Conservation (phyloP, 2,797 vertebrate genomes). For the Pseudochirops cupreus region DNA sequence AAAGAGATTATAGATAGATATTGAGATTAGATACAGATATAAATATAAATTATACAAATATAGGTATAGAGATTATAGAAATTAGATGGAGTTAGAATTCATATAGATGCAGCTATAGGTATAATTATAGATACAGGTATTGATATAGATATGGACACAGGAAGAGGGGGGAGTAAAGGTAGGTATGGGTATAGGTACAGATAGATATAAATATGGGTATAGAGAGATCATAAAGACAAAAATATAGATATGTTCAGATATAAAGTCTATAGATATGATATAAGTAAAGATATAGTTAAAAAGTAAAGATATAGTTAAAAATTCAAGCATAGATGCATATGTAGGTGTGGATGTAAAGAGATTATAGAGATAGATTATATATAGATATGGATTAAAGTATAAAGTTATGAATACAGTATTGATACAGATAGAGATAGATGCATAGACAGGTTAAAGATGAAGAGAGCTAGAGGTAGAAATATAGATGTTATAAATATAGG, state of each 20-base stretch:
- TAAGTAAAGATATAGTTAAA: not conserved
- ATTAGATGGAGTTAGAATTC: not conserved
- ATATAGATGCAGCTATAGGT: not conserved
- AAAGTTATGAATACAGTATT: not conserved
- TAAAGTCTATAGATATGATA: not conserved
- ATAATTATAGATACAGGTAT: not conserved
- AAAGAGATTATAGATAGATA: not conserved
- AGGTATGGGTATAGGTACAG: not conserved
- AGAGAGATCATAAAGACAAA: not conserved
- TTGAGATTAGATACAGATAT: not conserved
- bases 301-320: not conserved
- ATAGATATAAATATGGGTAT: not conserved
- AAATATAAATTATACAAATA: not conserved
- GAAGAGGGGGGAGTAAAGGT: no score
- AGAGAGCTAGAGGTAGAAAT: not conserved
- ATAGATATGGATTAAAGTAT: no score
- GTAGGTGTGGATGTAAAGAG: not conserved
- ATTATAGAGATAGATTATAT: not conserved
- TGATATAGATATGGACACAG: not conserved
- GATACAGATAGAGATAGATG: not conserved
- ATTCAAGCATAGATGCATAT: not conserved
- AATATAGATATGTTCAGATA: not conserved
- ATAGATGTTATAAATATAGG: not conserved
- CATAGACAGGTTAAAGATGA: not conserved
- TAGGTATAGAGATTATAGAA: not conserved